Evolutionary conservation across 2,113 vertebrate species (phyloP), one percentile per base, ranked within the genome.

Genomic region (Zosterops hypoxanthus): DNA sequence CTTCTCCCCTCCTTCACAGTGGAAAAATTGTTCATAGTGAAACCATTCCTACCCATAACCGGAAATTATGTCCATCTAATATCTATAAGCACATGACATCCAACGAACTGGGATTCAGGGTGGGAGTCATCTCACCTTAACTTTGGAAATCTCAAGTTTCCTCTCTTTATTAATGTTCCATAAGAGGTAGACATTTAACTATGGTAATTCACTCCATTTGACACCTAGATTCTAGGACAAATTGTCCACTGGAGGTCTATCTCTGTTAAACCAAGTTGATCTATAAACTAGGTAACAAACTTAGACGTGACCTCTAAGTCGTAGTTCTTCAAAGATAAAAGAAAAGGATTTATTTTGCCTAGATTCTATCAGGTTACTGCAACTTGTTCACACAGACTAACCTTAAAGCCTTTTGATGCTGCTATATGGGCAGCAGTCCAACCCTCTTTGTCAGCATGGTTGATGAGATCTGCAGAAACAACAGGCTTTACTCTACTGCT

Each of bases 351-450:
- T 36, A 49, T 76, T 60, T 46, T 91, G 28, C 78, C 41, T 66
- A 55, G 64, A 65, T 60, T 46, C 60, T 63, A 77, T 44, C 53
- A 53, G 44, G 29, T 87, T 76, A 93, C 39, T 66, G 17, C 29
- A 41, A 66, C 9, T 22, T 60, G 39, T 39, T 83, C 81, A 65
- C 22, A 39, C 2, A 64, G n/a, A 96, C 97, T 94, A 80, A 99
- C 99, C 99, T 99, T 99, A 97, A 99, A 99, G 83, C 99, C 99
- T 92, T 98, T 98, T 36, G 99, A 99, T 53, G 99, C 99, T 71
- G 99, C 99, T 95, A 99, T 98, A 73, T 99, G 99, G 52, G 99
- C 99, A 91, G 99, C 98, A 14, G 99, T 99, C 99, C 99, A 99
- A 69, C 99, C 99, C 29, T 99, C 99, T 66, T 96, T 95, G 97